Conservation (phyloP, 2,113 vertebrate species). For the Percina caprodes region DNA sequence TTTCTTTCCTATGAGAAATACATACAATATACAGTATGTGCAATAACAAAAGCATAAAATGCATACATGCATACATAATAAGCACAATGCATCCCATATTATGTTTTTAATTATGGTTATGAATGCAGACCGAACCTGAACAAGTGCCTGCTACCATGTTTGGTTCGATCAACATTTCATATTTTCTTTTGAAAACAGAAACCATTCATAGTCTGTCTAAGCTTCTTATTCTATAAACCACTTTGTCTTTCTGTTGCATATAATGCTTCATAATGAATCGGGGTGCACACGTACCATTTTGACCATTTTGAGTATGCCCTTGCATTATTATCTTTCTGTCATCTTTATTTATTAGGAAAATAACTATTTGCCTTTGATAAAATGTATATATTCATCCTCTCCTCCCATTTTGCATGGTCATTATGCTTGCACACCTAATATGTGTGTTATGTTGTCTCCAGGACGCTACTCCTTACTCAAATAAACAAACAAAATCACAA, state of each 20-base stretch:
- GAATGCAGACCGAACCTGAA: neutral
- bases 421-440: neutral
- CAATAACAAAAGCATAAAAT: neutral
- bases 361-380: neutral
- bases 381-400: neutral
- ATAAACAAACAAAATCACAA: conserved; percentile 4
- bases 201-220: neutral
- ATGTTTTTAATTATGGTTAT: neutral
- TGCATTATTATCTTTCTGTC: neutral
- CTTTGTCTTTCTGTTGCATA: neutral
- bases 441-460: neutral
- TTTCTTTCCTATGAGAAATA: neutral
- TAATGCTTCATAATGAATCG: neutral
- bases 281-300: neutral
- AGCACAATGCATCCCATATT: neutral
- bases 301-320: neutral
- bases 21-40: neutral
- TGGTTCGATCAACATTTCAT: neutral
- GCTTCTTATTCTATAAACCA: neutral
- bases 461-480: too few species aligned
- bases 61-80: neutral
- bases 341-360: neutral
- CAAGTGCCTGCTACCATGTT: neutral
- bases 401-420: neutral
- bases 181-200: conserved; percentile 5